A percentile compares a stretch with the other conserved stretches of the same genome.
Conservation (phyloP, 2,113 vertebrate genomes). For the Trichechus manatus region DNA sequence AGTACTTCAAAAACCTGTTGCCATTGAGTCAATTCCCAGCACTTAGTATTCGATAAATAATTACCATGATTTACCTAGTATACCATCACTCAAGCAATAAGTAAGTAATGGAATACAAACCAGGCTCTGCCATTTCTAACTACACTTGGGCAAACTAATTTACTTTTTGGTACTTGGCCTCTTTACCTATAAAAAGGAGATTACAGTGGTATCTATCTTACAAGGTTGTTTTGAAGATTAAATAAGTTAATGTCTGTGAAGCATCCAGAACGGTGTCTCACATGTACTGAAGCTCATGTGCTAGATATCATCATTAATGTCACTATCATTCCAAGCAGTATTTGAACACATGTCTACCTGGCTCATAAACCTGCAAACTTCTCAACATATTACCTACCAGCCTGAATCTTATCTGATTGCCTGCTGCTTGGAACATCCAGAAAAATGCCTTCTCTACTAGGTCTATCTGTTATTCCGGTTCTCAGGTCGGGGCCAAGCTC, state of each 20-base stretch:
- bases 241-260: not conserved
- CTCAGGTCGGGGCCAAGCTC: not conserved
- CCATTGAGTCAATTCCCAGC: not conserved
- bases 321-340: not conserved
- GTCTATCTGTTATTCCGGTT: not conserved
- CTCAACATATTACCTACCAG: not conserved
- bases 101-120: conserved; percentile 29
- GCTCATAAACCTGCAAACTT: not conserved
- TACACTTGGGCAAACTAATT: not conserved
- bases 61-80: conserved; percentile 26
- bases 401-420: not conserved
- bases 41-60: conserved; percentile 41
- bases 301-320: not conserved
- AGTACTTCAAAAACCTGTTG: not conserved
- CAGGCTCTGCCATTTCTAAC: not conserved
- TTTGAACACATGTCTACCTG: not conserved
- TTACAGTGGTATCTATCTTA: not conserved
- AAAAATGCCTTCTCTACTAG: not conserved
- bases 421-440: not conserved
- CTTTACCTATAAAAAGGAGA: not conserved
- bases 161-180: not conserved
- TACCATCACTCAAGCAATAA: not conserved
- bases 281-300: not conserved
- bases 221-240: not conserved
- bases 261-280: not conserved